These are phyloP conservation scores for Andrena marginata DNA, from an alignment of 2,888 invertebrate species.

Conservation along the genomic window DNA sequence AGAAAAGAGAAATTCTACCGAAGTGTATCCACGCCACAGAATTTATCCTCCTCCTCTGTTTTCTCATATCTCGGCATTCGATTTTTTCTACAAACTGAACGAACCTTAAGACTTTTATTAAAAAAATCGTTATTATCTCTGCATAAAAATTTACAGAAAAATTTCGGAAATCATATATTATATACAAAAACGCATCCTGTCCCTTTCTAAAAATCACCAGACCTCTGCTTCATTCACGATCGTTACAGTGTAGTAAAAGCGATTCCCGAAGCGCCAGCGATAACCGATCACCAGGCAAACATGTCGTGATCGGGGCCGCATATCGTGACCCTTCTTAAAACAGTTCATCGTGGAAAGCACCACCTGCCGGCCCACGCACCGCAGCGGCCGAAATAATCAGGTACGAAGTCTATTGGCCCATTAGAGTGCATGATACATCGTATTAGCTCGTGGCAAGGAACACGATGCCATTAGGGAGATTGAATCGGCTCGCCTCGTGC, in stretches of 20 bases:
- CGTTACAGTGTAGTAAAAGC: not conserved
- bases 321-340: slow-evolving; percentile 61
- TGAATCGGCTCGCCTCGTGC: slow-evolving; percentile 75
- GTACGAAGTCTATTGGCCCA: slow-evolving; percentile 75
- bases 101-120: no score
- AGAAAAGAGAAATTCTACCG: slow-evolving; percentile 19
- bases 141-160: no score
- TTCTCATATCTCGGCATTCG: not conserved
- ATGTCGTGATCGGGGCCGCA: slow-evolving; percentile 12
- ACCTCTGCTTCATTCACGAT: slow-evolving; percentile 1
- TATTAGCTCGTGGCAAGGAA: slow-evolving; percentile 76
- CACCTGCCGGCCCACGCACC: slow-evolving; percentile 73
- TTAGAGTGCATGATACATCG: slow-evolving; percentile 80
- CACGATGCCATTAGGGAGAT: slow-evolving; percentile 80
- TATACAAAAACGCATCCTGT: not conserved
- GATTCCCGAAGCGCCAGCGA: slow-evolving; percentile 5
- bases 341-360: slow-evolving; percentile 58
- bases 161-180: not conserved
- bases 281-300: slow-evolving; percentile 35
- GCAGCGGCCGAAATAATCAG: slow-evolving; percentile 72
- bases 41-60: not conserved
- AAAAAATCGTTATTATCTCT: not conserved
- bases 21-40: slow-evolving; percentile 4
- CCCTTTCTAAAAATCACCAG: not conserved
- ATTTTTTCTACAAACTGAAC: not conserved